Percentiles rank a stretch among this genome's conserved stretches.
These are phyloP conservation scores for Eledone cirrhosa DNA, from an alignment of 2,888 invertebrate genomes.

Conservation along the genomic window DNA sequence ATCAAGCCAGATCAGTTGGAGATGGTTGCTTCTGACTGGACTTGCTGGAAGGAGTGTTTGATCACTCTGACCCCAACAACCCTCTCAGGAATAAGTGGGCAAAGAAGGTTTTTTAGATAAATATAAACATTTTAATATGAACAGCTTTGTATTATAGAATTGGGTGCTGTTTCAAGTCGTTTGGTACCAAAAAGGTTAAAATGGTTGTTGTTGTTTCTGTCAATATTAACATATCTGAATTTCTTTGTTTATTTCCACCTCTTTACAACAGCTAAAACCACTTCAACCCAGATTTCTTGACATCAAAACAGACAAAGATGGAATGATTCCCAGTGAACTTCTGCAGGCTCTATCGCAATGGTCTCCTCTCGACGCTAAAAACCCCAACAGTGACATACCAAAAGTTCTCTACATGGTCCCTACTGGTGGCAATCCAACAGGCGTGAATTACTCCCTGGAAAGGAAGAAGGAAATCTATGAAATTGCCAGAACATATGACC, in stretches of 20 bases:
- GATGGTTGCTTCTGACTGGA: no score
- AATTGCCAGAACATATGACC: constrained; percentile 79
- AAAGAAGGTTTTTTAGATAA: no score
- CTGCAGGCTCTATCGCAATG: constrained; percentile 70
- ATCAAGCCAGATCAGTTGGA: no score
- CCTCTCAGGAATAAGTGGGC: no score
- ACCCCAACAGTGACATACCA: constrained; percentile 74
- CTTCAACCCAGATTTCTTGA: constrained; percentile 75
- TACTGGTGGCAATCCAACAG: constrained; percentile 81
- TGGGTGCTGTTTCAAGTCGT: no score
- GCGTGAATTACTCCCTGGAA: constrained; percentile 75
- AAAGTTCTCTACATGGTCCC: constrained; percentile 79
- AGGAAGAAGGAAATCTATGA: constrained; percentile 78
- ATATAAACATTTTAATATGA: no score
- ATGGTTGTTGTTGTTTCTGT: no score
- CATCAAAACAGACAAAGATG: constrained; percentile 77
- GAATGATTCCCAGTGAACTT: constrained; percentile 74
- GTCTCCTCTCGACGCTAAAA: constrained; percentile 65
- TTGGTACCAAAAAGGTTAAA: no score
- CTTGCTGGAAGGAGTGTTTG: no score
- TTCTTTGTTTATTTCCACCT: neutral
- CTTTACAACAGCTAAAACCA: constrained; percentile 74
- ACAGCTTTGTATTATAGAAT: no score
- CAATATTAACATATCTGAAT: no score
- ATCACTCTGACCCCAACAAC: no score